Base-by-base conservation (phyloP, 2,113 vertebrate genomes). In the Oncorhynchus kisutch region DNA sequence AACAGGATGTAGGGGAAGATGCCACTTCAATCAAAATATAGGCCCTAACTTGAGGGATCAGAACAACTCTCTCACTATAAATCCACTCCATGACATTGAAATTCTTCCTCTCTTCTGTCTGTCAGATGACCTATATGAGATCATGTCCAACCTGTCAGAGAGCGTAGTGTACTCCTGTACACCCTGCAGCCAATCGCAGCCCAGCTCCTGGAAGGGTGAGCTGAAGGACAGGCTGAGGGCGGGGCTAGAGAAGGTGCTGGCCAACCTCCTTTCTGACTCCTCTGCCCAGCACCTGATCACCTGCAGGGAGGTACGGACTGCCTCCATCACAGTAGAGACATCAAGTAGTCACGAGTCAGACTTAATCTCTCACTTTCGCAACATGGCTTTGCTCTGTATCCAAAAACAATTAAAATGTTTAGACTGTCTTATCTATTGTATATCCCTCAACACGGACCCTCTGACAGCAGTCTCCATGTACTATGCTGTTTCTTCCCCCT, bases 41-140 rank as follows among this genome's bases (percentile, higher is more conserved):
- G 39, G 8, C 39, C 8, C 39, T 39, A 39, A 39, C 8, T 39
- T 39, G 39, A 39, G 39, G 39, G 39, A 45, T 11, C 39, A 45
- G 39, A 45, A 45, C 8, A 11, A 57, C 54, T 20, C 18, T 57
- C 20, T 57, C 54, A 57, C 54, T 22, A 62, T 62, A 62, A 62
- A 5, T 16, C 51, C 1, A 54, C 16, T 54, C 51, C 51, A 54
- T 45, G 39, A 45, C 9, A 11, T 45, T 45, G 39, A 45, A 12
- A 11, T 45, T 45, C 2, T 45, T 57, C 5, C 13, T 20, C 13
- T 57, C 16, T 39, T 65, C 14, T 60, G 3, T 79, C 24, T 82
- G 20, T 20, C 83, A 97, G 96, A 96, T 27, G 96, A 97, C 82
- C 91, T 95, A 73, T 95, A 94, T 8, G 92, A 94, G 82, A 90